A percentile compares a stretch with the other conserved stretches of the same genome.
Evolutionary conservation across 2,888 invertebrate species (phyloP).

Genomic region (Cosmia pyralina): DNA sequence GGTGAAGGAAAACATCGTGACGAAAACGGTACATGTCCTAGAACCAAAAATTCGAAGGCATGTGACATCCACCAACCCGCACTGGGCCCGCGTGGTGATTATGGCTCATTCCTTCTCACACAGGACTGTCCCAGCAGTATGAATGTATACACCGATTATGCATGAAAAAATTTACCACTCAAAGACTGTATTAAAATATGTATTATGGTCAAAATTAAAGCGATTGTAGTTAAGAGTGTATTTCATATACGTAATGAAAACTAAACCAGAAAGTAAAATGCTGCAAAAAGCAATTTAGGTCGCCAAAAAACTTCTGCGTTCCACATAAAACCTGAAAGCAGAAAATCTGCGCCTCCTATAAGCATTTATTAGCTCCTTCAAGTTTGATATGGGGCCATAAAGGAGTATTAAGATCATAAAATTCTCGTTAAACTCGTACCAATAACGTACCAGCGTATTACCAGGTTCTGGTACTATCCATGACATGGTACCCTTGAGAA

Average conservation of each 20-base stretch:
- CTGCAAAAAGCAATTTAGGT: constrained; percentile 18
- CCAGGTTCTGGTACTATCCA: no score
- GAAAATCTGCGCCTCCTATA: constrained; percentile 63
- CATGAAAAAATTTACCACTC: background rate
- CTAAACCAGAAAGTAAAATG: constrained; percentile 1
- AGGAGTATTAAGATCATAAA: constrained; percentile 78
- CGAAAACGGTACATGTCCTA: background rate
- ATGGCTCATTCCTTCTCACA: background rate
- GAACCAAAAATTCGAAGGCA: background rate
- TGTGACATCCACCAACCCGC: background rate
- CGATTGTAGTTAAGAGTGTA: background rate
- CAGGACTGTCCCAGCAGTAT: background rate
- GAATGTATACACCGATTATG: no score
- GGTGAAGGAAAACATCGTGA: background rate
- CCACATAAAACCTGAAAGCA: constrained; percentile 25
- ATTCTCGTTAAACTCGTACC: constrained; percentile 68
- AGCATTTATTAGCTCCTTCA: constrained; percentile 68
- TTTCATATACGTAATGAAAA: background rate
- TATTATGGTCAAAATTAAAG: background rate
- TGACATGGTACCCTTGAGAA: no score
- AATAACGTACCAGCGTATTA: constrained; percentile 37
- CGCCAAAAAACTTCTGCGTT: constrained; percentile 24
- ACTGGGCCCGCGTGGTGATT: background rate
- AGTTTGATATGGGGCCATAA: constrained; percentile 71
- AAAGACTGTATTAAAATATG: background rate